Base-by-base conservation (phyloP, 2,888 invertebrate species). In the Pasiphila rectangulata region DNA sequence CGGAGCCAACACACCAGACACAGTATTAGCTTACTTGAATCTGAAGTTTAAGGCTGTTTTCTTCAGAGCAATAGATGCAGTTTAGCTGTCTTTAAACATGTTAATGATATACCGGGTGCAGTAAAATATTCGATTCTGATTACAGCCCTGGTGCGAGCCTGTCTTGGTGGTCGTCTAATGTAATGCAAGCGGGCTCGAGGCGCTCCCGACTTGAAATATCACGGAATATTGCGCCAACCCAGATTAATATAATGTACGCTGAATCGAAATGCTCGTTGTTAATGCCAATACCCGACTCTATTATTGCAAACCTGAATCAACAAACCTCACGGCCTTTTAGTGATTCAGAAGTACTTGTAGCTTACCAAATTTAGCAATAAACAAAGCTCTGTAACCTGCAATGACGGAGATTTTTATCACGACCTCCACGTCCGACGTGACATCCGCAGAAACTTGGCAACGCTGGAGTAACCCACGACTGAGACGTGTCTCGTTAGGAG, bases 141-240 rank as follows among this genome's bases (percentile, higher is more conserved):
- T 48, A 24, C 48, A 13, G 3, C 1, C 32, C 43, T 39, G 38
- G 16, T 63, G 52, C 56, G 58, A 61, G 60, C 59, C 72, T 69
- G 76, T 68, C 83, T 65, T 74, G 81, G 84, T 82, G 82, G 83
- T 74, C 79, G 75, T 67, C 69, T 79, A 79, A 81, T 77, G 76
- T 67, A 81, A 80, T 76, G 72, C 74, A 74, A 75, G 64, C 67
- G 56, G 59, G 81, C 80, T 72, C 66, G 67, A 52, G 79, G 81
- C 82, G 72, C 77, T 78, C 78, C 75, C 72, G 80, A 77, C 79
- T 78, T 75, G 72, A 75, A 77, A 80, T 81, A 81, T 79, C 80
- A 75, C 72, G 70, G 79, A 76, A 74, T 75, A 68, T 76, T 58
- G 67, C 68, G 54, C 68, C 70, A 71, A 63, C 66, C 65, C 53